Evolutionary conservation across 2,113 vertebrate species (phyloP).

Genomic region (Pardalotus punctatus): DNA sequence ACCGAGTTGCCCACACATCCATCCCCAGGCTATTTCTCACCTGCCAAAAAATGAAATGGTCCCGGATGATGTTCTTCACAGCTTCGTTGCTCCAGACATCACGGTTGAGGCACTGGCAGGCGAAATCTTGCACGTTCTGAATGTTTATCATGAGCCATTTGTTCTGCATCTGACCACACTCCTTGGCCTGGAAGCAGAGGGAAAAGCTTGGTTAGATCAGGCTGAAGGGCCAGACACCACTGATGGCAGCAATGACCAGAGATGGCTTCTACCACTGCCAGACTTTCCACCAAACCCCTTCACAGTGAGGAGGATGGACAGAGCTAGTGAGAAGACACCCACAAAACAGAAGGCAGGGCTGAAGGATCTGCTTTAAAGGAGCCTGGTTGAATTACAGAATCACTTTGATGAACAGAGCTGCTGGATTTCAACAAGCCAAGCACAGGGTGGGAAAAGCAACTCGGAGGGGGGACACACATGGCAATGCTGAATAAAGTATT

Average conservation of each 20-base stretch:
- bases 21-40: conserved; percentile 47
- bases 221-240: not conserved
- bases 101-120: conserved; percentile 96
- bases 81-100: conserved; percentile 98
- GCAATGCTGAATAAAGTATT: not conserved
- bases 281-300: conserved; percentile 36
- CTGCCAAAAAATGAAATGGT: conserved; percentile 99
- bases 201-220: not conserved
- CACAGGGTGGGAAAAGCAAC: conserved; percentile 27
- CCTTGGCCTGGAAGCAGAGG: conserved; percentile 85
- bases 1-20: not conserved
- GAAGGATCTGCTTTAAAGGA: conserved; percentile 24
- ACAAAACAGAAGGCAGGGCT: conserved; percentile 28
- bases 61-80: conserved; percentile 93
- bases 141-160: conserved; percentile 99
- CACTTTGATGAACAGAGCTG: not conserved
- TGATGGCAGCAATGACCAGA: conserved; percentile 19
- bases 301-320: not conserved
- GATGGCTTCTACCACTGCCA: conserved; percentile 13
- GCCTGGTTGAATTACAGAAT: not conserved
- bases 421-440: conserved; percentile 44
- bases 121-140: conserved; percentile 97
- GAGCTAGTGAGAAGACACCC: conserved; percentile 17
- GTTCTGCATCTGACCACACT: conserved; percentile 96
- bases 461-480: not conserved